These are phyloP conservation scores for Troides helena DNA, from an alignment of 2,888 invertebrate genomes.

Conservation along the genomic window DNA sequence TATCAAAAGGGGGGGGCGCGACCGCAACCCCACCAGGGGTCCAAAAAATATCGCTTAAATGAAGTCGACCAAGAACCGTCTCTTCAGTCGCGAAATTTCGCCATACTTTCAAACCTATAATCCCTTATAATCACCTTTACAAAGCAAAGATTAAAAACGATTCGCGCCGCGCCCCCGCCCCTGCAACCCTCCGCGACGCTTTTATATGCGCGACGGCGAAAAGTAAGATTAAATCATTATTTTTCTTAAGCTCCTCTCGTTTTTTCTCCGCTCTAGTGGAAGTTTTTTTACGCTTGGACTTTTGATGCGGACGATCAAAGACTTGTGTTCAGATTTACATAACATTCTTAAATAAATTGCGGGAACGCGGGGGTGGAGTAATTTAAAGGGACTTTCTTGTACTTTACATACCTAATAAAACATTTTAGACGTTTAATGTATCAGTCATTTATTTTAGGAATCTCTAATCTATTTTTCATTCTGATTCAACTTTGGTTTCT, in stretches of 20 bases:
- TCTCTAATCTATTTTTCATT: slow-evolving; percentile 30
- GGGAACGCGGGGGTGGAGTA: slow-evolving; percentile 57
- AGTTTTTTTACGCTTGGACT: slow-evolving; percentile 75
- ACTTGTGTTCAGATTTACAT: slow-evolving; percentile 80
- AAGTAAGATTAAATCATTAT: slow-evolving; percentile 82
- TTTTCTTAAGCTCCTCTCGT: slow-evolving; percentile 78
- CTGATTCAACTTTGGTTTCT: neutral
- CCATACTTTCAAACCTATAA: slow-evolving; percentile 81
- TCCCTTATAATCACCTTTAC: slow-evolving; percentile 82
- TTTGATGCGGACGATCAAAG: slow-evolving; percentile 80
- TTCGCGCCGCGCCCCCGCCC: slow-evolving; percentile 65
- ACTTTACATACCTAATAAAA: slow-evolving; percentile 73
- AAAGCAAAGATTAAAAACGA: slow-evolving; percentile 82
- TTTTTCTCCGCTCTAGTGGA: slow-evolving; percentile 71
- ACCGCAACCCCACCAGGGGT: slow-evolving; percentile 71
- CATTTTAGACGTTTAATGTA: slow-evolving; percentile 65
- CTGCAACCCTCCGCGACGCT: slow-evolving; percentile 27
- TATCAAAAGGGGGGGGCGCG: slow-evolving; percentile 55
- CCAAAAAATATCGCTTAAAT: slow-evolving; percentile 76
- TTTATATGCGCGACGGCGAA: slow-evolving; percentile 80
- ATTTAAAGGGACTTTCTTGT: slow-evolving; percentile 52
- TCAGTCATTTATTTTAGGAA: slow-evolving; percentile 70
- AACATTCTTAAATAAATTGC: slow-evolving; percentile 80
- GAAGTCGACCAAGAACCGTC: slow-evolving; percentile 59
- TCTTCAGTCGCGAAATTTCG: slow-evolving; percentile 75